Evolutionary conservation across 2,113 vertebrate genomes (phyloP).

Genomic region (Micronisus gabar): DNA sequence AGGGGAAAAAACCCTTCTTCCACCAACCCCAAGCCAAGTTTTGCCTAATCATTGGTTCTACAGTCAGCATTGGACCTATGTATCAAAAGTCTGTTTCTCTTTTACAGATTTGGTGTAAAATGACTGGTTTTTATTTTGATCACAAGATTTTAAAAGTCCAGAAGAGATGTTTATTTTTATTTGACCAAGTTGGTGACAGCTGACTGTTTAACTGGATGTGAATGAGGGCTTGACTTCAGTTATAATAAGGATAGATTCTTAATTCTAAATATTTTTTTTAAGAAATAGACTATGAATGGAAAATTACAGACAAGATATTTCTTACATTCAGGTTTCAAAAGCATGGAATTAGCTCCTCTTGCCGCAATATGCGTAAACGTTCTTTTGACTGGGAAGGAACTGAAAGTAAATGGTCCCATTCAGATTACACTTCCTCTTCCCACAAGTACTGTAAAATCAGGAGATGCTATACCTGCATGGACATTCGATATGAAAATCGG

Average conservation of each 20-base stretch:
- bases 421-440: slow-evolving; percentile 85
- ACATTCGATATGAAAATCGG: slow-evolving; percentile 86
- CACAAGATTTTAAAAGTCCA: background rate
- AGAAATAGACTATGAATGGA: background rate
- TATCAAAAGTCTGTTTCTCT: background rate
- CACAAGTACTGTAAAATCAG: slow-evolving; percentile 62
- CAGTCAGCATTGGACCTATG: background rate
- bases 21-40: background rate
- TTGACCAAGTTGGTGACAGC: background rate
- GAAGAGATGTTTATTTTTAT: background rate
- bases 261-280: background rate
- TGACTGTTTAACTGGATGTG: background rate
- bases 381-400: slow-evolving; percentile 78
- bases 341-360: slow-evolving; percentile 81
- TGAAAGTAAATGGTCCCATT: slow-evolving; percentile 84
- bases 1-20: background rate
- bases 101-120: background rate
- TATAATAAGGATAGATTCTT: background rate
- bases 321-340: slow-evolving; percentile 76
- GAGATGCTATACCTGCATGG: slow-evolving; percentile 87
- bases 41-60: background rate
- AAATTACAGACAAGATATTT: background rate
- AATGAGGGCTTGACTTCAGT: background rate
- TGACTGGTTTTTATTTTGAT: background rate
- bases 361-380: slow-evolving; percentile 84